These are phyloP conservation scores for Numenius phaeopus DNA, from an alignment of 2,797 vertebrate genomes.

Conservation along the genomic window DNA sequence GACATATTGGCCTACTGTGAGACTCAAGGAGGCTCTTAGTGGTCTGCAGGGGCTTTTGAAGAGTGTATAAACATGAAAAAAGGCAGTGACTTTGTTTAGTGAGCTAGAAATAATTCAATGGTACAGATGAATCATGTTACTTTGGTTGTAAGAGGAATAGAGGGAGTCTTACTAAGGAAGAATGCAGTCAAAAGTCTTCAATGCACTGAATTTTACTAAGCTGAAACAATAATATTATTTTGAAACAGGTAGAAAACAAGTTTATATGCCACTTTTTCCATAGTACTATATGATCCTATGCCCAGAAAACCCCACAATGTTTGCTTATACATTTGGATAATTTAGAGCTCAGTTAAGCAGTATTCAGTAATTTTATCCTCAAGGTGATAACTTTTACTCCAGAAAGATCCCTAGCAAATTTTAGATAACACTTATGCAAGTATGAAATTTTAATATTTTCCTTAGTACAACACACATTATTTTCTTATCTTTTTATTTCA, in stretches of 20 bases:
- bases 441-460: neutral
- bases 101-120: conserved; percentile 37
- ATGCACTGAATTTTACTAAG: neutral
- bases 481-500: neutral
- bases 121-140: conserved; percentile 28
- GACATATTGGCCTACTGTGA: conserved; percentile 18
- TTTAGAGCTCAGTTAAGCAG: neutral
- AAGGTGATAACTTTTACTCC: neutral
- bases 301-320: neutral
- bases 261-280: neutral
- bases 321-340: neutral
- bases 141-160: conserved; percentile 4
- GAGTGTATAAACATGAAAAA: conserved; percentile 29
- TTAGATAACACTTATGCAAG: neutral
- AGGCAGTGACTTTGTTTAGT: conserved; percentile 38
- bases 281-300: fast-evolving
- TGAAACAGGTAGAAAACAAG: neutral
- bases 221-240: neutral
- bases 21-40: neutral
- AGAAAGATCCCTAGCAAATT: neutral
- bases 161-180: neutral
- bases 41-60: conserved; percentile 40
- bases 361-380: neutral
- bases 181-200: neutral
- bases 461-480: neutral